Evolutionary conservation across 2,113 vertebrate species (phyloP), one percentile per base, ranked within the genome.

Genomic region (Glaucidium brasilianum): DNA sequence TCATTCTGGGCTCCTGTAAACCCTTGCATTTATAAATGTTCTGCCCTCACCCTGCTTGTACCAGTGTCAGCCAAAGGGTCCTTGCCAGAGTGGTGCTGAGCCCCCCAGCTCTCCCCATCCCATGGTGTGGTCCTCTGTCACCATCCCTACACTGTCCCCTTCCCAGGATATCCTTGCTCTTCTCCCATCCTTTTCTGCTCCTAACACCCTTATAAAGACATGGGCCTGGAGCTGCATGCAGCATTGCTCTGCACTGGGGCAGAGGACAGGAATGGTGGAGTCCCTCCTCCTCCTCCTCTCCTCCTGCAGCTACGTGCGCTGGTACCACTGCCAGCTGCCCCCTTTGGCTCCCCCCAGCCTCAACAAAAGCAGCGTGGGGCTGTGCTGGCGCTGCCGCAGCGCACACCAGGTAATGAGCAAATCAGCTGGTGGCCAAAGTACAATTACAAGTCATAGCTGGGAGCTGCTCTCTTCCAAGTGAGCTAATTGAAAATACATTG

Each of bases 391-490:
- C 45, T 59, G 86, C 75, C 1, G 6, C 14, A 1, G 37, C 32
- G 1, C 4, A 11, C 0, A 5, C 63, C 1, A 10, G 71, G 11
- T 77, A 67, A 88, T 55, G 56, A 89, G 27, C 75, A 47, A 39
- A 75, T 25, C 94, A 93, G 83, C 79, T 72, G 74, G 52, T 89
- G 87, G 79, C 87, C 94, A 75, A 94, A 95, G 92, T 82, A 23
- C 92, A 94, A 68, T 73, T 82, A 74, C n/a, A 17, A 72, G 73
- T 19, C 5, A 5, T 89, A 4, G 15, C 89, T 87, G 76, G 81
- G 75, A 96, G 67, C 76, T 86, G 84, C 85, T 96, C 47, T 85
- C 72, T 73, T 92, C 76, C 81, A 60, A 94, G 86, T 0, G 3
- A 90, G 85, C 89, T 94, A 73, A 95, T 82, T 95, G 85, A 43